phyloP scores from a whole-genome alignment of 2,797 vertebrate species.

The Fistularia commersonii region DNA sequence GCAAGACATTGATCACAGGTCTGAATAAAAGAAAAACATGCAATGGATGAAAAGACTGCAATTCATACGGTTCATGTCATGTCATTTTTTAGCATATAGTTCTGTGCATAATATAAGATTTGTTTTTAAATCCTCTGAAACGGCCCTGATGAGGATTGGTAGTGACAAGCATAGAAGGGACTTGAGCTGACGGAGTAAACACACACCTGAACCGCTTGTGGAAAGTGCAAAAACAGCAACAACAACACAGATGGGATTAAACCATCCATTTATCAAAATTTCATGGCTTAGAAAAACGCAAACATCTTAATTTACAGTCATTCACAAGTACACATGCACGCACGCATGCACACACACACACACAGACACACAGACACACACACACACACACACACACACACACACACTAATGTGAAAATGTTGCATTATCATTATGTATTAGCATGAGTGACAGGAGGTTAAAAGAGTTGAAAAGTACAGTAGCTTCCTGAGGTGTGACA shows the following conservation, averaged over 20 bases:
- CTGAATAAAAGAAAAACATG: too few relatives aligned
- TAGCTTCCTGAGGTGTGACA: conserved; percentile 43
- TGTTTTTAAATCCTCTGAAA: conserved; percentile 12
- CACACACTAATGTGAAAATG: not conserved
- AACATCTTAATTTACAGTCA: conserved; percentile 8
- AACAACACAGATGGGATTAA: conserved; percentile 44
- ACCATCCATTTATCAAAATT: conserved; percentile 48
- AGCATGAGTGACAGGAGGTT: conserved; percentile 57
- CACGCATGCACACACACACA: too few relatives aligned
- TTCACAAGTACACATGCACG: not conserved
- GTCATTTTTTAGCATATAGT: too few relatives aligned
- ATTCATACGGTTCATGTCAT: too few relatives aligned
- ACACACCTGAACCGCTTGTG: conserved; percentile 20
- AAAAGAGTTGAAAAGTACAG: conserved; percentile 49
- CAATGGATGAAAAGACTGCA: too few relatives aligned
- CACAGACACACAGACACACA: not conserved
- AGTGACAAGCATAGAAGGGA: conserved; percentile 44
- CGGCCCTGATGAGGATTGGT: conserved; percentile 38
- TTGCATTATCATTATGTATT: conserved; percentile 36
- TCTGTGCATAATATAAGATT: conserved; percentile 18
- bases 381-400: conserved; percentile 10
- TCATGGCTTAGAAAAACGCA: conserved; percentile 27
- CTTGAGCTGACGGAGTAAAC: conserved; percentile 3
- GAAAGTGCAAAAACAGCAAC: conserved; percentile 35
- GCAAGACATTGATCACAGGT: too few relatives aligned